Evolutionary conservation across 2,797 vertebrate species (phyloP).

Genomic region (Sarcophilus harrisii): DNA sequence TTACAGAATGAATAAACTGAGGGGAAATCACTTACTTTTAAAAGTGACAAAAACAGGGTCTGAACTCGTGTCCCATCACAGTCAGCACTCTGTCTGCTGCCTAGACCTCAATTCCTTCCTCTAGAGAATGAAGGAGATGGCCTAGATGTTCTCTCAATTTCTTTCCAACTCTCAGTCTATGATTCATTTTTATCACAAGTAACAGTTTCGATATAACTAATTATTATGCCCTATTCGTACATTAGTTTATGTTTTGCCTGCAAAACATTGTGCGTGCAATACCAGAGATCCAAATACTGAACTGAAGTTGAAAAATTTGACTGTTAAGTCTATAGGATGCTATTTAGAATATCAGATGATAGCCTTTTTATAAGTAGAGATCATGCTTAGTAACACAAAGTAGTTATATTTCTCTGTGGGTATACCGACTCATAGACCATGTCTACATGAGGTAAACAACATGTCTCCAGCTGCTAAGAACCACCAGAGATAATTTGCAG

Average conservation of each 20-base stretch:
- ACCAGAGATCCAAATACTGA: slow-evolving; percentile 28
- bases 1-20: not conserved
- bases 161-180: slow-evolving; percentile 1
- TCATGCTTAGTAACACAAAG: slow-evolving; percentile 32
- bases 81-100: not conserved
- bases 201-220: slow-evolving; percentile 43
- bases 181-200: slow-evolving; percentile 38
- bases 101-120: not conserved
- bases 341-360: slow-evolving; percentile 53
- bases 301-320: slow-evolving; percentile 45
- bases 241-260: slow-evolving; percentile 41
- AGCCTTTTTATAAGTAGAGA: slow-evolving; percentile 54
- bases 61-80: not conserved
- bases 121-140: not conserved
- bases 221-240: slow-evolving; percentile 50
- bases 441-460: slow-evolving; percentile 33
- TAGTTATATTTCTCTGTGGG: slow-evolving; percentile 37
- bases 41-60: not conserved
- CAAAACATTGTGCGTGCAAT: slow-evolving; percentile 43
- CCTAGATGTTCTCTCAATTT: not conserved
- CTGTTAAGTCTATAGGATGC: slow-evolving; percentile 32
- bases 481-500: slow-evolving; percentile 26
- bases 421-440: slow-evolving; percentile 45
- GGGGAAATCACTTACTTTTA: not conserved
- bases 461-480: slow-evolving; percentile 46